These are phyloP conservation scores for Aphodius sticticus DNA, from an alignment of 2,888 invertebrate genomes.

Conservation along the genomic window DNA sequence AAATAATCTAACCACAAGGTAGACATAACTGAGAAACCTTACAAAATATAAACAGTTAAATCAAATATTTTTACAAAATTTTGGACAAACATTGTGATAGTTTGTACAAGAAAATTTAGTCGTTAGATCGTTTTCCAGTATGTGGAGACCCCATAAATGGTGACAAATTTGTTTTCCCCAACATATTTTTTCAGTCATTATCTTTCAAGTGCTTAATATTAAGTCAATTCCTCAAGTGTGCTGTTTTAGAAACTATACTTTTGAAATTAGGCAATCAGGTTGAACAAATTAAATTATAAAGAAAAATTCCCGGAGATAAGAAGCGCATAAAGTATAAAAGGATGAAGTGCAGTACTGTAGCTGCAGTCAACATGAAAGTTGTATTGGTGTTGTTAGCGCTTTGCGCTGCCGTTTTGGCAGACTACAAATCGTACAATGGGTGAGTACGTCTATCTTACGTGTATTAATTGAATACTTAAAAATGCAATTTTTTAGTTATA, in stretches of 20 bases:
- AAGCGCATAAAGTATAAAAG: background rate
- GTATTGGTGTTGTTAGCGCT: slow-evolving; percentile 12
- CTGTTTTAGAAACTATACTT: background rate
- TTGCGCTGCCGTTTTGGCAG: slow-evolving; percentile 15
- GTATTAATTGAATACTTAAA: background rate
- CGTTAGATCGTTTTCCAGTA: background rate
- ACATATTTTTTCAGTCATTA: background rate
- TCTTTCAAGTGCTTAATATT: background rate
- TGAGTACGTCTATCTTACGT: slow-evolving; percentile 7
- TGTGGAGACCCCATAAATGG: background rate
- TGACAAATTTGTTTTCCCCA: background rate
- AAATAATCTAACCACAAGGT: background rate
- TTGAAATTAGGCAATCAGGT: background rate
- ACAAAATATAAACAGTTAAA: background rate
- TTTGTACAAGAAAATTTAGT: background rate
- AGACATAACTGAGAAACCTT: background rate
- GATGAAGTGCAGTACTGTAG: background rate
- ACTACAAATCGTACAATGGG: slow-evolving; percentile 25
- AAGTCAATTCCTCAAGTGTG: background rate
- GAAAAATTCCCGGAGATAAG: background rate
- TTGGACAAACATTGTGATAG: background rate
- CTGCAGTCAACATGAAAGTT: slow-evolving; percentile 23
- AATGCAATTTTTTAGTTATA: slow-evolving; percentile 17
- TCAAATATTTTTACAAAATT: background rate
- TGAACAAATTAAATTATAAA: background rate